These are phyloP conservation scores for Hylaeus anthracinus DNA, from an alignment of 1,140 invertebrate genomes.

Conservation along the genomic window DNA sequence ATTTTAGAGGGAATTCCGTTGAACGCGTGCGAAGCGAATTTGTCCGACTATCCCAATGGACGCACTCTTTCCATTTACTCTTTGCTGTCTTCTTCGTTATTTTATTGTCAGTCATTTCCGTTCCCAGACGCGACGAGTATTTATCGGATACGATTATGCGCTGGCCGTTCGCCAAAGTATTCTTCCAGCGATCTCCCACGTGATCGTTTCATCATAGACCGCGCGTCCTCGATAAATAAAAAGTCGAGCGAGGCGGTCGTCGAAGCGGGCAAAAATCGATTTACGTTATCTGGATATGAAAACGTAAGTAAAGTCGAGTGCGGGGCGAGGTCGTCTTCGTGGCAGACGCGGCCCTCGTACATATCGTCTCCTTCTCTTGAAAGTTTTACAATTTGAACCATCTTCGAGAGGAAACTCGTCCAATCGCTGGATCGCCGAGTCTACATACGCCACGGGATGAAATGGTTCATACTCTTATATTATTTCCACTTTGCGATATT, in stretches of 20 bases:
- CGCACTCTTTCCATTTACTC: not conserved
- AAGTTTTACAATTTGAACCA: not conserved
- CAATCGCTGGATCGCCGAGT: not conserved
- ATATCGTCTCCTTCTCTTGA: too few relatives aligned
- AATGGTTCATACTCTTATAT: too few relatives aligned
- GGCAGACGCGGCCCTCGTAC: not conserved
- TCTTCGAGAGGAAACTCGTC: not conserved
- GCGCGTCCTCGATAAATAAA: not conserved
- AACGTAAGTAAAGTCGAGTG: not conserved
- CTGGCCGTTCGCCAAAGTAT: conserved; percentile 19
- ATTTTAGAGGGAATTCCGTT: not conserved
- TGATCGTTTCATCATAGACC: conserved; percentile 7
- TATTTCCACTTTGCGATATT: too few relatives aligned
- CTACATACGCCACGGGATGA: too few relatives aligned
- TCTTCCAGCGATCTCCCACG: not conserved
- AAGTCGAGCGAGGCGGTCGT: not conserved
- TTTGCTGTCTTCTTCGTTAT: not conserved
- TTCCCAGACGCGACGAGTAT: conserved; percentile 16
- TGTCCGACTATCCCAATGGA: not conserved
- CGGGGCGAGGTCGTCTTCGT: not conserved
- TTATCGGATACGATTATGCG: conserved; percentile 42
- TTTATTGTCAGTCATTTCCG: conserved; percentile 33
- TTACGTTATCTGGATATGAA: not conserved
- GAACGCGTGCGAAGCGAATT: not conserved
- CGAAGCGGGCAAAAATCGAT: not conserved